Conservation (phyloP, 2,113 vertebrate genomes). For the Leptodactylus fuscus region DNA sequence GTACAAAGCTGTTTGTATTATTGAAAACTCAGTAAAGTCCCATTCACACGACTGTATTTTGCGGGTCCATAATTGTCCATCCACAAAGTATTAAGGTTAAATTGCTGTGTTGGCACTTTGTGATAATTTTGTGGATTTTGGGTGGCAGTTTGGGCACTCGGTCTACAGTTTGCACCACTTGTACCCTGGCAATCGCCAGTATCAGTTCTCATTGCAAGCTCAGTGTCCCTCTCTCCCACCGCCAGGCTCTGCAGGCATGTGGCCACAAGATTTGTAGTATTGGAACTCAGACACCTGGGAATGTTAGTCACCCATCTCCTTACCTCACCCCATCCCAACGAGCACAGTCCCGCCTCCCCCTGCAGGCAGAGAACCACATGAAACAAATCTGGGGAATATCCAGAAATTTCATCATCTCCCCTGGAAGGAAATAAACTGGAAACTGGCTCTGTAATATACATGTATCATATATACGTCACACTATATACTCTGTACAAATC, state of each 20-base stretch:
- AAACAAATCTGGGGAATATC: conserved; percentile 38
- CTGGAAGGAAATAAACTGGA: neutral
- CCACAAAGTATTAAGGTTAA: too few species aligned
- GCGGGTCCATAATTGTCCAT: too few species aligned
- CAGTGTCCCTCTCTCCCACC: neutral
- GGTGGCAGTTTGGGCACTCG: too few species aligned
- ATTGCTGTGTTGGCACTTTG: too few species aligned
- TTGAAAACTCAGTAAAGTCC: too few species aligned
- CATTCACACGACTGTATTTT: too few species aligned
- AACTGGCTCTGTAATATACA: neutral
- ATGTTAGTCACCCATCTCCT: conserved; percentile 33
- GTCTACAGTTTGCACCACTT: too few species aligned
- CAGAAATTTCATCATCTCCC: neutral
- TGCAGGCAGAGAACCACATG: conserved; percentile 40
- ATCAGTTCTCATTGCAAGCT: too few species aligned
- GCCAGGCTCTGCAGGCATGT: neutral
- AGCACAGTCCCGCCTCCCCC: neutral
- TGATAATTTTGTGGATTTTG: too few species aligned
- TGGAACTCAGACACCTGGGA: conserved; percentile 44
- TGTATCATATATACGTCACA: neutral
- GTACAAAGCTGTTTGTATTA: too few species aligned
- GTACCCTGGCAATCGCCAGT: too few species aligned
- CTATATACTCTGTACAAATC: neutral
- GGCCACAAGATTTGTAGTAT: conserved; percentile 30
- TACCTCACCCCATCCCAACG: conserved; percentile 35